A percentile compares a stretch with the other conserved stretches of the same genome.
Conservation (phyloP, 2,888 invertebrate genomes). For the Scaptodrosophila latifasciaeformis region DNA sequence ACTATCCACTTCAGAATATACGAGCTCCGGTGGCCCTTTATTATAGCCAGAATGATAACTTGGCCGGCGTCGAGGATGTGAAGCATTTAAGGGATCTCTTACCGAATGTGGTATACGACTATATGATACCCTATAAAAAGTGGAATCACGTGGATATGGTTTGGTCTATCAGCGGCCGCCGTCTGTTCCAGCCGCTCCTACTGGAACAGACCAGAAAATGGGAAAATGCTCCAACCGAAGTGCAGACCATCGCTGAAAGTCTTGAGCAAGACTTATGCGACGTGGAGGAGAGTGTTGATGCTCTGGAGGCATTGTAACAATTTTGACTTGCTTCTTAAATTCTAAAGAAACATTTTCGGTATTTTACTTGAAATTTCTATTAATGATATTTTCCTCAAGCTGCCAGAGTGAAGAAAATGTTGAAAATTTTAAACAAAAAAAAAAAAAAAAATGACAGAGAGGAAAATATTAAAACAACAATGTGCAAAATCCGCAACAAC, state of each 20-base stretch:
- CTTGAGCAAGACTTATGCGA: too few relatives aligned
- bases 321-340: not conserved
- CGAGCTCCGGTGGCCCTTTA: conserved; percentile 76
- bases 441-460: too few relatives aligned
- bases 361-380: not conserved
- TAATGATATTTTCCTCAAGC: too few relatives aligned
- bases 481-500: conserved; percentile 42
- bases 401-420: too few relatives aligned
- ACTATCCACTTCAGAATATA: conserved; percentile 75
- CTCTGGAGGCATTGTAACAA: too few relatives aligned
- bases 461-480: conserved; percentile 34
- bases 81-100: conserved; percentile 42
- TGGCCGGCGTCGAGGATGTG: conserved; percentile 75
- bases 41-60: conserved; percentile 77
- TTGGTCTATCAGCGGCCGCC: conserved; percentile 46
- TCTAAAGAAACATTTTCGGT: conserved; percentile 5
- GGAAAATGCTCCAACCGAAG: too few relatives aligned
- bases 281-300: too few relatives aligned
- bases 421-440: too few relatives aligned
- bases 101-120: conserved; percentile 55
- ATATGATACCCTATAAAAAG: conserved; percentile 43
- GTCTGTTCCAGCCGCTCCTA: conserved; percentile 43
- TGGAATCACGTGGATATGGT: conserved; percentile 65
- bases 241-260: not conserved
- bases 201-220: conserved; percentile 19